phyloP scores from a whole-genome alignment of 1,140 invertebrate genomes.

The Dendroctonus valens region DNA sequence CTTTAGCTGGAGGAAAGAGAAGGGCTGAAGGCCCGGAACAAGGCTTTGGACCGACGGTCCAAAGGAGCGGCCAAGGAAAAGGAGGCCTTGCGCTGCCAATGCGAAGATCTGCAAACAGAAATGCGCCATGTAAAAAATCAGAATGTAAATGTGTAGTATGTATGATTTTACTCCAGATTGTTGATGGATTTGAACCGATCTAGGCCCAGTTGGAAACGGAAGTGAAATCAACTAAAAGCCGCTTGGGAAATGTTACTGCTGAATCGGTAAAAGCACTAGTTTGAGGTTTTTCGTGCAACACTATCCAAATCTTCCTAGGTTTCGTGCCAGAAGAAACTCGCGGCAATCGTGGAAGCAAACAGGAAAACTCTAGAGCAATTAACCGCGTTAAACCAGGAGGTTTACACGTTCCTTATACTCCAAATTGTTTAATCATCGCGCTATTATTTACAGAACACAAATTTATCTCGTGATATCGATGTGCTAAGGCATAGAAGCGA shows the following conservation, averaged over 20 bases:
- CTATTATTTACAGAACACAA: slow-evolving; percentile 29
- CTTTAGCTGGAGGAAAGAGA: slow-evolving; percentile 29
- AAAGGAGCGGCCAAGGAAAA: slow-evolving; percentile 31
- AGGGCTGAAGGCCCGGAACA: slow-evolving; percentile 27
- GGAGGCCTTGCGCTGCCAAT: slow-evolving; percentile 16
- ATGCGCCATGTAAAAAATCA: not conserved
- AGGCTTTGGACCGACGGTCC: slow-evolving; percentile 13
- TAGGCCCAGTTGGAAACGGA: not conserved
- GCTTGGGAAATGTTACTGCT: not conserved
- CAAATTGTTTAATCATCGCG: not conserved
- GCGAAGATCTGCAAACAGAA: slow-evolving; percentile 5
- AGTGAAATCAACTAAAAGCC: not conserved
- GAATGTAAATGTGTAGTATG: not conserved
- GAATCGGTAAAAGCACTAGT: slow-evolving; percentile 7
- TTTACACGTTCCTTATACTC: slow-evolving; percentile 1
- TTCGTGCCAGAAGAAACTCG: slow-evolving; percentile 14
- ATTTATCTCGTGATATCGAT: slow-evolving; percentile 30
- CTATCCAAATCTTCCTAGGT: slow-evolving; percentile 16
- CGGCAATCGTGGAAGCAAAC: slow-evolving; percentile 23
- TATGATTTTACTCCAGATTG: not conserved
- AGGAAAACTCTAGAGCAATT: slow-evolving; percentile 24
- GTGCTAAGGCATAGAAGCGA: slow-evolving; percentile 20
- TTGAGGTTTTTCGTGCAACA: not conserved
- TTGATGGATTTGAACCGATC: not conserved
- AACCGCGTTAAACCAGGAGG: slow-evolving; percentile 31